A percentile compares a stretch with the other conserved stretches of the same genome.
Conservation (phyloP, 2,888 invertebrate species). For the Calephelis perditalis region DNA sequence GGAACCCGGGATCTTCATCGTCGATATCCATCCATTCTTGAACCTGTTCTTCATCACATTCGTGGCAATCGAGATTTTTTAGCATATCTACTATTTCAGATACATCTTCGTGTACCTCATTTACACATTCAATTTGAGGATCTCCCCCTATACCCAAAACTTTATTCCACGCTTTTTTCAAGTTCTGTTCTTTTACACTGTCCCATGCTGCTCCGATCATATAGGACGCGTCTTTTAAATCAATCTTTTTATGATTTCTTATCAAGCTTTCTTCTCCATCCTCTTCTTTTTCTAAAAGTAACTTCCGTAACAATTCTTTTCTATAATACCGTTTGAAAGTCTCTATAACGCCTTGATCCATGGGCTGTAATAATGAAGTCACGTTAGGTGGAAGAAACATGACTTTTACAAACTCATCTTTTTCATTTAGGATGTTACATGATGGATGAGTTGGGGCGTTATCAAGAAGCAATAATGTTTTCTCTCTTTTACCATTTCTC, state of each 20-base stretch:
- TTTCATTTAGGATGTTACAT: conserved; percentile 23
- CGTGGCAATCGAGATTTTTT: conserved; percentile 22
- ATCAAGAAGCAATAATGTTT: conserved; percentile 28
- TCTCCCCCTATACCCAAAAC: conserved; percentile 26
- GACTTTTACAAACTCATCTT: no score
- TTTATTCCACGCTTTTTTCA: conserved; percentile 29
- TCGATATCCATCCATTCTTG: conserved; percentile 27
- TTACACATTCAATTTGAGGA: conserved; percentile 28
- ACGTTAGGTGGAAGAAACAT: no score
- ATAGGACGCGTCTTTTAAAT: conserved; percentile 29
- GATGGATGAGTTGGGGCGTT: conserved; percentile 31
- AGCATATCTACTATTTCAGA: no score
- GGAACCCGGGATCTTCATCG: conserved; percentile 18
- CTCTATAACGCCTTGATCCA: conserved; percentile 27
- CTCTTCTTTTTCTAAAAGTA: conserved; percentile 28
- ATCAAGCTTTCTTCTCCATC: conserved; percentile 28
- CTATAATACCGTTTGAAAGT: conserved; percentile 31
- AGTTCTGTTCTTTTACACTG: conserved; percentile 27
- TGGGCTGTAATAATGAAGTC: no score
- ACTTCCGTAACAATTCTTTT: conserved; percentile 30
- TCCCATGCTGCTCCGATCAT: conserved; percentile 30
- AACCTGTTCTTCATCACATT: conserved; percentile 30
- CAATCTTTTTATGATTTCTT: conserved; percentile 31
- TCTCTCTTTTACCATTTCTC: conserved; percentile 30
- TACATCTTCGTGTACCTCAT: conserved; percentile 7